Conservation (phyloP, 2,797 vertebrate species). For the Lagorchestes hirsutus region DNA sequence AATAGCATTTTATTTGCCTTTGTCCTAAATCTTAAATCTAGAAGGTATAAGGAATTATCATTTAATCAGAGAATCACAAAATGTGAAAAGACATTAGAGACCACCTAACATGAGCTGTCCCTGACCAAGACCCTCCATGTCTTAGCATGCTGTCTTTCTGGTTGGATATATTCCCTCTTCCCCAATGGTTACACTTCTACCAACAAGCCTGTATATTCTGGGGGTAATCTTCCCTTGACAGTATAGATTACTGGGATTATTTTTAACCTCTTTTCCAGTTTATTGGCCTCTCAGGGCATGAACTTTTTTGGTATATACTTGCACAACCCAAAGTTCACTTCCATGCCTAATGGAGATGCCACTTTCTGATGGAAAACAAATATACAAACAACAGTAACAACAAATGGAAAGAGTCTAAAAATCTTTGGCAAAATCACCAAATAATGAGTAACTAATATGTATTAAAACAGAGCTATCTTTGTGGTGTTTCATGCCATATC, state of each 20-base stretch:
- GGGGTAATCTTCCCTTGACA: neutral
- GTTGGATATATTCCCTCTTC: neutral
- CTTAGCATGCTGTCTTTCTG: neutral
- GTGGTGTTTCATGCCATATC: neutral
- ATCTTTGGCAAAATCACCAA: slow-evolving; percentile 49
- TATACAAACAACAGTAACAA: neutral
- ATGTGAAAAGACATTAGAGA: neutral
- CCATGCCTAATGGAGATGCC: neutral
- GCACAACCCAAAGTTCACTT: neutral
- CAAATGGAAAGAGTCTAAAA: neutral
- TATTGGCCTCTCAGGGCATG: no score
- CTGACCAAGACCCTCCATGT: neutral
- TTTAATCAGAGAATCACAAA: neutral
- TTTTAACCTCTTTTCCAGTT: no score
- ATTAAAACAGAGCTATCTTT: neutral
- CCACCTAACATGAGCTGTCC: neutral
- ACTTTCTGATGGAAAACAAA: slow-evolving; percentile 31
- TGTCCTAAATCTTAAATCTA: slow-evolving; percentile 50
- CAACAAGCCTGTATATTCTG: neutral
- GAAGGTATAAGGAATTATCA: neutral
- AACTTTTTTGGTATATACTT: no score
- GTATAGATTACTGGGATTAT: no score
- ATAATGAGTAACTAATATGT: slow-evolving; percentile 21
- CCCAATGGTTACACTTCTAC: neutral
- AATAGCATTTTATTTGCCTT: slow-evolving; percentile 42